These are phyloP conservation scores for Upupa epops DNA, from an alignment of 2,113 vertebrate species.

Conservation along the genomic window DNA sequence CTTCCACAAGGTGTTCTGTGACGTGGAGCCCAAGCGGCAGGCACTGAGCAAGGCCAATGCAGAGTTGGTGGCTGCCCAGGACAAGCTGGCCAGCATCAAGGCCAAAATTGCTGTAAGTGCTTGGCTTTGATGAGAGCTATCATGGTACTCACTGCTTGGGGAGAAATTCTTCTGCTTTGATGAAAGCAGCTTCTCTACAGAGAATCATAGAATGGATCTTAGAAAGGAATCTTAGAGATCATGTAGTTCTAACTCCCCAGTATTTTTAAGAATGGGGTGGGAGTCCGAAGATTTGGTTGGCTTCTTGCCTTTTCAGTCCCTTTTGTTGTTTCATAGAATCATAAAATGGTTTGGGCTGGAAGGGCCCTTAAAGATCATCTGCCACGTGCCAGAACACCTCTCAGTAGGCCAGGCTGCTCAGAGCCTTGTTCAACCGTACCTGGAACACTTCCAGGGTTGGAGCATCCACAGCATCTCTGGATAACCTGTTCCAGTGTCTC, in stretches of 20 bases:
- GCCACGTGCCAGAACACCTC: too few species aligned
- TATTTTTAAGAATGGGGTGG: neutral
- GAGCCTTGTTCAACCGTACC: too few species aligned
- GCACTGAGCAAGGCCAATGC: conserved; percentile 85
- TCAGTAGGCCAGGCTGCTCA: too few species aligned
- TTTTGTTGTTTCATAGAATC: neutral
- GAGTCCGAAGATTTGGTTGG: too few species aligned
- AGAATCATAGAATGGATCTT: too few species aligned
- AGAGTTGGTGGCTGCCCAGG: conserved; percentile 86
- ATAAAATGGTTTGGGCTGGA: too few species aligned
- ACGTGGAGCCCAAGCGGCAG: conserved; percentile 93
- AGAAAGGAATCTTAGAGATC: too few species aligned
- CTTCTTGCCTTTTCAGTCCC: neutral
- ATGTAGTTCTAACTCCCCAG: too few species aligned
- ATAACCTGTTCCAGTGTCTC: too few species aligned
- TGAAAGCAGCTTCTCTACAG: neutral
- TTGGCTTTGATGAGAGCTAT: accelerated
- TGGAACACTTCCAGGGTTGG: too few species aligned
- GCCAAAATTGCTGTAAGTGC: conserved; percentile 88
- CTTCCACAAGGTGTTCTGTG: conserved; percentile 88
- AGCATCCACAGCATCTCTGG: too few species aligned
- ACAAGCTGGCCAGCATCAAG: conserved; percentile 87
- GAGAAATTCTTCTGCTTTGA: neutral
- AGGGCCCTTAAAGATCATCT: too few species aligned
- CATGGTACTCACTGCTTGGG: accelerated